Base-by-base conservation (phyloP, 2,888 invertebrate genomes). In the Megalurothrips usitatus region DNA sequence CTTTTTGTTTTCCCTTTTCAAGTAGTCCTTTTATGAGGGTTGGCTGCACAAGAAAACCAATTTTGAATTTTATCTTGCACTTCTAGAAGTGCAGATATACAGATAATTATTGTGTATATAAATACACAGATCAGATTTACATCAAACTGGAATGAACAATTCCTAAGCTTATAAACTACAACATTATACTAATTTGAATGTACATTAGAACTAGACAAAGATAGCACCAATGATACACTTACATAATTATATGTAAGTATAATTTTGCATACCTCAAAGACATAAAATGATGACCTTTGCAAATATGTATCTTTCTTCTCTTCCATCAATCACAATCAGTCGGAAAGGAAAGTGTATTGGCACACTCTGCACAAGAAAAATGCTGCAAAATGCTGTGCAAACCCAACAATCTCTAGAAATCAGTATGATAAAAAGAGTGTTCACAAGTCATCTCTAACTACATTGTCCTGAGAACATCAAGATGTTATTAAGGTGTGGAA, bases 201-300 rank as follows among this genome's bases (percentile, higher is more conserved):
- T 43, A 43, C 34, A 75, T 75, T 75, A 26, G 26, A 75, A 11
- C 26, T 26, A 75, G 34, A 75, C 68, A 26, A 26, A 75, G 23
- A 75, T 75, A 75, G 68, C 68, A 75, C 68, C 68, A 75, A 75
- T 75, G 23, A 75, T 75, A 75, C 23, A 23, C 68, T 75, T 75
- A 75, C 4, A 75, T 23, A 26, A 26, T 12, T 23, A 26, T 75
- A 75, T 12, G 10, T 12, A 23, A 23, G 23, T 75, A 26, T 26
- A 26, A 68, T n/a, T 23, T 26, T 75, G 68, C 68, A 26, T 26
- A 23, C 23, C n/a, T 75, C 12, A 26, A 75, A 26, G n/a, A 23
- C 58, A 75, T 26, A 75, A 23, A 9, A 75, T 12, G 23, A 23
- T 26, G n/a, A 58, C 58, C n/a, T 58, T 12, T 26, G 26, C 68